These are phyloP conservation scores for Leptarthrus brevirostris DNA, from an alignment of 2,888 invertebrate genomes.

Conservation along the genomic window DNA sequence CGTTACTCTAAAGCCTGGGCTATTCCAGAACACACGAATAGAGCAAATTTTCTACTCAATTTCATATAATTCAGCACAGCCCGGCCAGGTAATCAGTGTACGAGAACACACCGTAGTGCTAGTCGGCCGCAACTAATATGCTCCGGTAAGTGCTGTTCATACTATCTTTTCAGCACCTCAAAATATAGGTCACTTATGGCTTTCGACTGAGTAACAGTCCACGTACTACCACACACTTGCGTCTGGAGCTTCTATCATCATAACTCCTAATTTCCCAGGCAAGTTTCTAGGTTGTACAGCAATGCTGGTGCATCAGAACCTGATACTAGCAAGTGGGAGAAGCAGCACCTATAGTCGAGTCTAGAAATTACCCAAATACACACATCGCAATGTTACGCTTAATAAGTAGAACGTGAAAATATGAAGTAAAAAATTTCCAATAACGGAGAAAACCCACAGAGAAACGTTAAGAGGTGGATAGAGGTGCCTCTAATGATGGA, in stretches of 20 bases:
- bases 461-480: conserved; percentile 36
- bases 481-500: conserved; percentile 11
- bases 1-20: no score
- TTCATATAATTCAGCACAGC: neutral
- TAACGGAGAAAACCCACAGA: conserved; percentile 37
- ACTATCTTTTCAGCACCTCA: neutral
- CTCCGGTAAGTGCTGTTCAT: neutral
- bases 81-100: no score
- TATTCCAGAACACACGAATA: neutral
- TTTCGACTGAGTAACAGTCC: conserved; percentile 18
- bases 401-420: conserved; percentile 47
- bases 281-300: neutral
- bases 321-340: neutral
- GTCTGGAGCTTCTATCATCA: neutral
- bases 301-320: conserved; percentile 6
- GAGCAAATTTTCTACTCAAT: neutral
- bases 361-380: conserved; percentile 15
- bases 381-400: conserved; percentile 23
- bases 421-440: conserved; percentile 8
- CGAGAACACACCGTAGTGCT: no score
- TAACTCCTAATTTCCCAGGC: conserved; percentile 5
- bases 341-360: neutral
- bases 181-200: conserved; percentile 34
- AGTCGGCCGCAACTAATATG: conserved; percentile 11
- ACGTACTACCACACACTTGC: neutral